Percentiles rank a stretch among this genome's conserved stretches.
phyloP scores from a whole-genome alignment of 2,888 invertebrate species.

The Drosophila affinis region DNA sequence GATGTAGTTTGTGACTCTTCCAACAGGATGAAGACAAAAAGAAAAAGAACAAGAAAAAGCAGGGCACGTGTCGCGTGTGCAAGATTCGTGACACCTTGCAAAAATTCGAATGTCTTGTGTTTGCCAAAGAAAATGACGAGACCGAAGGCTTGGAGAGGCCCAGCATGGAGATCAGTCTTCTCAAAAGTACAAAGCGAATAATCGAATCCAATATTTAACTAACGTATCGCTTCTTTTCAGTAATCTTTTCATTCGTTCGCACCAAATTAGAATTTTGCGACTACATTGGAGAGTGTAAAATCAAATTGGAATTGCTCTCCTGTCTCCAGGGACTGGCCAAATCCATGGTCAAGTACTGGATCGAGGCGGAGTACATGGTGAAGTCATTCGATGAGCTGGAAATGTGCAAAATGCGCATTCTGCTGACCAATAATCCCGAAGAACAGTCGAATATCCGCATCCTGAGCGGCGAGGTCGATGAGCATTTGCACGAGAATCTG shows the following conservation, averaged over 20 bases:
- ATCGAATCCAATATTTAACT: background rate
- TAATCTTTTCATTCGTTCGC: slow-evolving; percentile 83
- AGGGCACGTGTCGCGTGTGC: slow-evolving; percentile 84
- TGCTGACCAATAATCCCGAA: slow-evolving; percentile 65
- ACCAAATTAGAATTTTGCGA: slow-evolving; percentile 68
- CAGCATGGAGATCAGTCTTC: slow-evolving; percentile 85
- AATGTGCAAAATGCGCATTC: slow-evolving; percentile 87
- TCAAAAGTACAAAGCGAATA: slow-evolving; percentile 84
- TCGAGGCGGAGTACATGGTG: slow-evolving; percentile 83
- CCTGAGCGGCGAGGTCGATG: slow-evolving; percentile 64
- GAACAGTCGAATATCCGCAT: slow-evolving; percentile 74
- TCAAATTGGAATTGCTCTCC: slow-evolving; percentile 85
- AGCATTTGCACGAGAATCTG: slow-evolving; percentile 57
- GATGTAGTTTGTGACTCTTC: background rate
- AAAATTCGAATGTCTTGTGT: slow-evolving; percentile 86
- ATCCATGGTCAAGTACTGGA: slow-evolving; percentile 82
- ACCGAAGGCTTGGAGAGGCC: slow-evolving; percentile 87
- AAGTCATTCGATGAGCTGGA: slow-evolving; percentile 89
- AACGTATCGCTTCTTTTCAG: slow-evolving; percentile 55
- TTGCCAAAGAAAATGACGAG: slow-evolving; percentile 84
- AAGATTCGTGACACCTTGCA: slow-evolving; percentile 83
- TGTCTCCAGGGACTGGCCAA: slow-evolving; percentile 87
- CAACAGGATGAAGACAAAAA: slow-evolving; percentile 48
- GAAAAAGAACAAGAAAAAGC: background rate
- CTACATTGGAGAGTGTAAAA: slow-evolving; percentile 51